Base-by-base conservation (phyloP, 1,140 invertebrate species). In the Lepidotrigona ventralis region DNA sequence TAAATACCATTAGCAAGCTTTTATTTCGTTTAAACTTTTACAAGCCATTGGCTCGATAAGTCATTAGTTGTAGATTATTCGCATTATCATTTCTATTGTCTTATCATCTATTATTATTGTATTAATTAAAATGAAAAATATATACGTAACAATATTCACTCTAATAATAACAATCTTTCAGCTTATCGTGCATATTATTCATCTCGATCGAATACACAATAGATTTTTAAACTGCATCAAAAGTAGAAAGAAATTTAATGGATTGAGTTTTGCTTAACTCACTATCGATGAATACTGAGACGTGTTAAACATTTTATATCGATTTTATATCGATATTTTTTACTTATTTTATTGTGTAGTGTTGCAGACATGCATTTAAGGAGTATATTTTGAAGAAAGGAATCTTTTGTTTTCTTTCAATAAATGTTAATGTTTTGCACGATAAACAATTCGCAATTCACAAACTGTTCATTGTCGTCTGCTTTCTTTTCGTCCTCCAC, bases 371-470 rank as follows among this genome's bases (percentile, higher is more conserved):
- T 3, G 33, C 33, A 46, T 46, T 39, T 39, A 39, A 39, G 39
- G 9, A 6, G 0, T n/a, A 60, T 60, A 60, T 60, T 60, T 60
- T 6, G 9, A 56, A 21, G 6, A 12, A 23, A 21, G 1, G 11
- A n/a, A 60, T 12, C 23, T 39, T 8, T 39, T 46, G n/a, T 26
- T 64, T 17, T 1, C 4, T 26, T 64, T 29, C 4, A 6, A 64
- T 9, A 17, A 8, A 29, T 2, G n/a, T 29, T 17, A 8, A 64
- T 26, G 2, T 17, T 26, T 64, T 1, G 39, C 39, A 46, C 26
- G 26, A 64, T 26, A 17, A 64, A 63, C 53, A 64, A 75, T 71
- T 75, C 29, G 51, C 17, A 53, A 12, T 60, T 6, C 79, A 77
- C 69, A 81, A 78, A 75, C 69, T 79, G 58, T 4, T 60, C 12